These are phyloP conservation scores for Macrobrachium nipponense DNA, from an alignment of 1,140 invertebrate species.

Conservation along the genomic window DNA sequence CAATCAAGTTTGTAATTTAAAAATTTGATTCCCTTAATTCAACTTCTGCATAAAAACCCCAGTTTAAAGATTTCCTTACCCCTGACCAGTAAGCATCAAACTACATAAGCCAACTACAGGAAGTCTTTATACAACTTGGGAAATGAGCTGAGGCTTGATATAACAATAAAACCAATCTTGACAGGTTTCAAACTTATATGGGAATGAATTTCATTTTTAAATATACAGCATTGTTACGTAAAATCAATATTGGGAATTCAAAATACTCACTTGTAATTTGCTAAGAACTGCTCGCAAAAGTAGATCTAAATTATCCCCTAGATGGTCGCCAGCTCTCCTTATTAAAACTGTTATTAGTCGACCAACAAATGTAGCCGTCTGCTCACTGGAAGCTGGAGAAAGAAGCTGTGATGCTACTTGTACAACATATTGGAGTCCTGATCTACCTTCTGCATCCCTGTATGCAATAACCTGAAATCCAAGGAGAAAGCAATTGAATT, in stretches of 20 bases:
- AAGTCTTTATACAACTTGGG: no score
- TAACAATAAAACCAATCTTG: no score
- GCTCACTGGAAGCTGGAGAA: slow-evolving; percentile 78
- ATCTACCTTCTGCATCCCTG: slow-evolving; percentile 71
- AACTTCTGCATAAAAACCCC: no score
- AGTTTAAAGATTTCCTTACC: no score
- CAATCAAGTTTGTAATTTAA: no score
- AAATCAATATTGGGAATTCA: background rate
- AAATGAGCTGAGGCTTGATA: no score
- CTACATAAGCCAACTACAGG: no score
- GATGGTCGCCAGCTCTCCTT: slow-evolving; percentile 74
- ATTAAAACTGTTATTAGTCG: slow-evolving; percentile 80
- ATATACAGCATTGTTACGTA: background rate
- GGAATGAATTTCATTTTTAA: background rate
- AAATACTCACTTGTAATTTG: slow-evolving; percentile 76
- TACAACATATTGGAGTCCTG: no score
- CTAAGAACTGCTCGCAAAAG: slow-evolving; percentile 81
- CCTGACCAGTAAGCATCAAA: no score
- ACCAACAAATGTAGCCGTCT: slow-evolving; percentile 79
- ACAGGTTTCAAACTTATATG: no score
- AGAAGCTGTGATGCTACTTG: slow-evolving; percentile 78
- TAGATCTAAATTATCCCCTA: slow-evolving; percentile 81
- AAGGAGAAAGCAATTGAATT: background rate
- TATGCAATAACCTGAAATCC: slow-evolving; percentile 59
- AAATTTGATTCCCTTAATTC: no score